phyloP scores from a whole-genome alignment of 2,888 invertebrate species.

The Catotricha subobsoleta region DNA sequence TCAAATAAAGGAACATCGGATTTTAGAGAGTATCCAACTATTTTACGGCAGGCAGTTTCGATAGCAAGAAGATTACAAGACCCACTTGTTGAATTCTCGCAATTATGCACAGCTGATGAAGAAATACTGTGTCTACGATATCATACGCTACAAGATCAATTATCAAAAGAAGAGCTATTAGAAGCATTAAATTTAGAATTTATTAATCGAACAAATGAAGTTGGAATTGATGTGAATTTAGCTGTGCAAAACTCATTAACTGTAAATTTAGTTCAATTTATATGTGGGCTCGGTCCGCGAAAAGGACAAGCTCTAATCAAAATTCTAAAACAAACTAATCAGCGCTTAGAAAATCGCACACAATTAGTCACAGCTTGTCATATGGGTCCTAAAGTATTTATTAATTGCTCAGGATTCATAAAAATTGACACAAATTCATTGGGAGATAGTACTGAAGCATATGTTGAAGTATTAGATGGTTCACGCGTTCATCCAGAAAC shows the following conservation, averaged over 20 bases:
- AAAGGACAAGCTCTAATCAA: constrained; percentile 79
- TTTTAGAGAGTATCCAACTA: constrained; percentile 81
- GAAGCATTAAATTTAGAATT: constrained; percentile 76
- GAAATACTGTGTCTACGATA: constrained; percentile 89
- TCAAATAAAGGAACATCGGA: constrained; percentile 73
- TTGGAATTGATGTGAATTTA: constrained; percentile 91
- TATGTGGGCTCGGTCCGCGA: constrained; percentile 90
- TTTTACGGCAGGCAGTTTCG: constrained; percentile 83
- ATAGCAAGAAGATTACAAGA: constrained; percentile 85
- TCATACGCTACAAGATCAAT: constrained; percentile 68
- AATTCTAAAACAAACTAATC: constrained; percentile 77
- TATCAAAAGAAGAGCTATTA: constrained; percentile 67
- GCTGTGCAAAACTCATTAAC: constrained; percentile 80
- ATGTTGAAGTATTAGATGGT: constrained; percentile 90
- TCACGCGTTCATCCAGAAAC: constrained; percentile 98
- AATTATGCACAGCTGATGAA: constrained; percentile 88
- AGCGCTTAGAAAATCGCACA: constrained; percentile 81
- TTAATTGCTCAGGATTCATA: constrained; percentile 97
- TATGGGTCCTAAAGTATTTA: constrained; percentile 96
- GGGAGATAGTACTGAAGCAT: constrained; percentile 86
- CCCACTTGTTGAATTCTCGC: constrained; percentile 89
- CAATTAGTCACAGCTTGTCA: constrained; percentile 90
- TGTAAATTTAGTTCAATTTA: constrained; percentile 80
- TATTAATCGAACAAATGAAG: constrained; percentile 92
- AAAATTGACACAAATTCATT: constrained; percentile 94